Base-by-base conservation (phyloP, 1,140 invertebrate genomes). In the Polypedilum vanderplanki region DNA sequence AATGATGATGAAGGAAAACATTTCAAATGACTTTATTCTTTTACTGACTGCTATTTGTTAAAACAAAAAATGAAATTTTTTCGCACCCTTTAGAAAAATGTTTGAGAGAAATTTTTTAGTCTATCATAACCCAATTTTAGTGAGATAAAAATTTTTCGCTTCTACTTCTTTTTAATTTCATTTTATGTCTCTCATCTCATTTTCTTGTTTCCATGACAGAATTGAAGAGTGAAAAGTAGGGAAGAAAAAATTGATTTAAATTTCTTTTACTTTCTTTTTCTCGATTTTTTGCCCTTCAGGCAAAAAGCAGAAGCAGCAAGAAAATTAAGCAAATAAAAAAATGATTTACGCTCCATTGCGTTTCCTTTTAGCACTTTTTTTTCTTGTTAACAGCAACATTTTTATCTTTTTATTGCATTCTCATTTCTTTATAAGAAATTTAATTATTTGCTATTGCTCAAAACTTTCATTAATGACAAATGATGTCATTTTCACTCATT, bases 261-360 rank as follows among this genome's bases (percentile, higher is more conserved):
- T 57, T 57, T 57, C 46, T 57, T 57, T n/a, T 12, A 57, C 46
- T 57, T n/a, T 57, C n/a, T 46, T 46, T 8, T 46, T n/a, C n/a
- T 57, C 46, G n/a, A 57, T 57, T 57, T 15, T 15, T 57, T 57
- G 46, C 46, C 46, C 12, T 57, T 57, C 1, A 57, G 46, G 46
- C 46, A 57, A 57, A 15, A 57, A 57, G 15, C 12, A n/a, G 15
- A 46, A 46, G 46, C 46, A 4, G 12, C n/a, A 12, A 57, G n/a
- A 57, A 57, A 57, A 57, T 57, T 57, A 57, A 57, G 46, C 46
- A 57, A 57, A 57, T 57, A 57, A 57, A 57, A 57, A 57, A 57
- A 57, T 57, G 46, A 57, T 57, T 57, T 57, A 57, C 46, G n/a
- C 12, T n/a, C 4, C 46, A 57, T 57, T 57, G 46, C 46, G 46